Percentiles rank a stretch among this genome's conserved stretches.
Conservation (phyloP, 2,797 vertebrate species). For the Phoeniculus purpureus region DNA sequence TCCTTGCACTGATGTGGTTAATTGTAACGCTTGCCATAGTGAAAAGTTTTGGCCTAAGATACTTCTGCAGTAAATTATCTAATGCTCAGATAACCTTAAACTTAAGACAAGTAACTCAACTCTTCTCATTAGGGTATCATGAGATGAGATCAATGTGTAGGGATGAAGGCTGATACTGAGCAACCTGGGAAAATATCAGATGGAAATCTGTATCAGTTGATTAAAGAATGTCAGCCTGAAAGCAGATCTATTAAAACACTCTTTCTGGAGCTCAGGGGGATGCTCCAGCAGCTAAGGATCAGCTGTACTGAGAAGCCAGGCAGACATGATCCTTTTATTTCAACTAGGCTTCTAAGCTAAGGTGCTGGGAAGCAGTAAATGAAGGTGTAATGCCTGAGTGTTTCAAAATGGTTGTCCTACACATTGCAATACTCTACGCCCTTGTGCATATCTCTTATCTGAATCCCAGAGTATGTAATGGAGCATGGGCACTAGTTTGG, state of each 20-base stretch:
- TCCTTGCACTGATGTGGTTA: not conserved
- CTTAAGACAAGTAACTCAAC: not conserved
- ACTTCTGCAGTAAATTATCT: not conserved
- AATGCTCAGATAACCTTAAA: not conserved
- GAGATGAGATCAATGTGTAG: not conserved
- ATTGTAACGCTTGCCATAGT: not conserved
- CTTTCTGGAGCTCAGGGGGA: not conserved
- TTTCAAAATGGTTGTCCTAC: not conserved
- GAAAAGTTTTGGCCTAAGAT: not conserved
- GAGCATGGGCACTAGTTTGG: not conserved
- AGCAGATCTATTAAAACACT: not conserved
- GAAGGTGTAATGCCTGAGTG: not conserved
- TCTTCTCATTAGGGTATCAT: not conserved
- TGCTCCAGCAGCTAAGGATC: not conserved
- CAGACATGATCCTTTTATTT: not conserved
- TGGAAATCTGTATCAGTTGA: not conserved
- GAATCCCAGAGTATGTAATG: not conserved
- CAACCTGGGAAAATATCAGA: not conserved
- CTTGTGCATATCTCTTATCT: not conserved
- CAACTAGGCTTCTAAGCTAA: not conserved
- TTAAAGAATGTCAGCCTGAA: not conserved
- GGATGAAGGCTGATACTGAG: not conserved
- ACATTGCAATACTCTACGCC: not conserved
- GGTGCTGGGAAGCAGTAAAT: not conserved
- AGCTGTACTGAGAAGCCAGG: not conserved